Percentiles rank a stretch among this genome's conserved stretches.
These are phyloP conservation scores for Coremacera marginata DNA, from an alignment of 2,888 invertebrate genomes.

Conservation along the genomic window DNA sequence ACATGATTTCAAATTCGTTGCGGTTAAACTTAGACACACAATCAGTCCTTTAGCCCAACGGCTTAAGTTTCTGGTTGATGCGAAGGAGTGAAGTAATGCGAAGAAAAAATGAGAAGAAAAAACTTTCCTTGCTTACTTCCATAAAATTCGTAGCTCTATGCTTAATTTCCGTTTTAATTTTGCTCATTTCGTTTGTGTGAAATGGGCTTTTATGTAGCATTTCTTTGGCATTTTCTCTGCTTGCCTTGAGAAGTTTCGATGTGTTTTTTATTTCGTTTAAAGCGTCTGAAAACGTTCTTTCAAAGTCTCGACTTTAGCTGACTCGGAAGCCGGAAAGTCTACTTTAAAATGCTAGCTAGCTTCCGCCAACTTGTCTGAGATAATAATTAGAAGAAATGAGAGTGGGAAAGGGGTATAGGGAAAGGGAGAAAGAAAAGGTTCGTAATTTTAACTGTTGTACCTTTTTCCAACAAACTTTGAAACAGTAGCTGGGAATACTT, in stretches of 20 bases:
- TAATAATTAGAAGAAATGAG: conserved; percentile 8
- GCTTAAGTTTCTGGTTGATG: background rate
- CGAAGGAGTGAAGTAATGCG: background rate
- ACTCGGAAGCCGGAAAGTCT: background rate
- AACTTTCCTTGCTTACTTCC: conserved; percentile 2
- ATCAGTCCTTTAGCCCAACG: background rate
- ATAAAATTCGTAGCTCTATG: conserved; percentile 50
- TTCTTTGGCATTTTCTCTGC: background rate
- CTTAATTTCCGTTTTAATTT: conserved; percentile 61
- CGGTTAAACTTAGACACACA: background rate
- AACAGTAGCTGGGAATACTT: background rate
- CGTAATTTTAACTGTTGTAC: background rate
- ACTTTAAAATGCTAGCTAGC: too few relatives aligned
- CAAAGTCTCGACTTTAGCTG: background rate
- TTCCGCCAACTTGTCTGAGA: background rate
- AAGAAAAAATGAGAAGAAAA: background rate
- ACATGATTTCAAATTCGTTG: conserved; percentile 61
- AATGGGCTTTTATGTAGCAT: background rate
- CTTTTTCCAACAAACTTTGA: background rate
- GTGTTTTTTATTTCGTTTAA: background rate
- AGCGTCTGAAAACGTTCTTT: background rate
- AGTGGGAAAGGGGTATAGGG: background rate
- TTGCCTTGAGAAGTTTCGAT: background rate
- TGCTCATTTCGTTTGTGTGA: conserved; percentile 50
- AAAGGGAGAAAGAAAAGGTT: background rate